Evolutionary conservation across 2,888 invertebrate genomes (phyloP).

Genomic region (Meta bourneti): DNA sequence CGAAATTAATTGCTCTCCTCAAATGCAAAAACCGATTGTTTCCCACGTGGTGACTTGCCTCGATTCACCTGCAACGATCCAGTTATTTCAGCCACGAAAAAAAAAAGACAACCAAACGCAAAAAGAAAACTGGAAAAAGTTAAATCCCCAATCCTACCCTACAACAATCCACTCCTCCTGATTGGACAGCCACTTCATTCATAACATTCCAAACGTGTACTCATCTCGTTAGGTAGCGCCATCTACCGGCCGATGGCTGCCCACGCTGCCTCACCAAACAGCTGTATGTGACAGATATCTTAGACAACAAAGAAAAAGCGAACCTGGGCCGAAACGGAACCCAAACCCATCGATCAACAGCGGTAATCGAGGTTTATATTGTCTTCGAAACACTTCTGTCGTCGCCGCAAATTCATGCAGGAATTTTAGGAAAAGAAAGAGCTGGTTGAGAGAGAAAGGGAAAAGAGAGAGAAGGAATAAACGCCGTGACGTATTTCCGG

Average conservation of each 20-base stretch:
- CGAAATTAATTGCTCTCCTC: too few relatives aligned
- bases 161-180: conserved; percentile 35
- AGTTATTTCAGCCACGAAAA: too few relatives aligned
- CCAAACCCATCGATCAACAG: neutral
- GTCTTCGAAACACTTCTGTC: neutral
- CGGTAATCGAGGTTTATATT: neutral
- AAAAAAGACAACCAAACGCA: neutral
- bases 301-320: conserved; percentile 55
- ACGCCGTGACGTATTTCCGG: conserved; percentile 72
- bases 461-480: neutral
- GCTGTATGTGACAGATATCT: conserved; percentile 72
- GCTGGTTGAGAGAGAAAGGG: neutral
- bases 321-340: conserved; percentile 1
- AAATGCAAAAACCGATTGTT: too few relatives aligned
- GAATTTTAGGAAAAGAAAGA: conserved; percentile 23
- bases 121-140: neutral
- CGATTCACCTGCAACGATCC: too few relatives aligned
- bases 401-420: conserved; percentile 15
- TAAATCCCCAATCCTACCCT: conserved; percentile 25
- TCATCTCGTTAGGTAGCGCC: conserved; percentile 66
- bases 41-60: too few relatives aligned
- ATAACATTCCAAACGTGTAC: conserved; percentile 72
- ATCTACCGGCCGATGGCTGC: conserved; percentile 60
- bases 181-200: conserved; percentile 72
- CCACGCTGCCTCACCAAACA: conserved; percentile 54